Conservation (phyloP, 2,797 vertebrate species). For the Centropyge bicolor region DNA sequence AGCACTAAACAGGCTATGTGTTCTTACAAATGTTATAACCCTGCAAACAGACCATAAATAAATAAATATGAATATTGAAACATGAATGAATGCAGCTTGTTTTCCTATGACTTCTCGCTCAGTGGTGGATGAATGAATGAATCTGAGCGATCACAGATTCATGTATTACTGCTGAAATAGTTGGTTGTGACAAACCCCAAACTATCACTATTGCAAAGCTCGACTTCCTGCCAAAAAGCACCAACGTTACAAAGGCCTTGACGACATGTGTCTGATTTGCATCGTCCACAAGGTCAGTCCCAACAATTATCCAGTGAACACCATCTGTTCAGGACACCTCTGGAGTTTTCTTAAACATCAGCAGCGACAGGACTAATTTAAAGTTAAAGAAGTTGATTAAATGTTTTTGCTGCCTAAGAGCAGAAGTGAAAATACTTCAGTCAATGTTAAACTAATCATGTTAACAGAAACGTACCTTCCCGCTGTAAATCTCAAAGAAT, state of each 20-base stretch:
- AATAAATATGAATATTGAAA: too few relatives aligned
- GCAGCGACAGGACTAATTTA: not conserved
- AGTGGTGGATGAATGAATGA: not conserved
- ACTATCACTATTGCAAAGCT: not conserved
- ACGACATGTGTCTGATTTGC: not conserved
- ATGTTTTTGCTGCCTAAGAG: not conserved
- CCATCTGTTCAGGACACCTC: not conserved
- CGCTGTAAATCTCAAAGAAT: conserved; percentile 99
- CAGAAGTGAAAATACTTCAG: too few relatives aligned
- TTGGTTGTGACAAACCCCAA: not conserved
- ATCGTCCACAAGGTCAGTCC: not conserved
- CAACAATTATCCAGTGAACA: not conserved
- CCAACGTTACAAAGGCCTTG: not conserved
- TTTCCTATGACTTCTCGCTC: not conserved
- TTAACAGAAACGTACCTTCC: conserved; percentile 87
- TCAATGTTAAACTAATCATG: too few relatives aligned
- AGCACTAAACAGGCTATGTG: too few relatives aligned
- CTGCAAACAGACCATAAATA: too few relatives aligned
- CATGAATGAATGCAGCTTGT: too few relatives aligned
- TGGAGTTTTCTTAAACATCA: not conserved
- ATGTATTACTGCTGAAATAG: not conserved
- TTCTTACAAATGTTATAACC: too few relatives aligned
- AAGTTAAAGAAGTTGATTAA: not conserved
- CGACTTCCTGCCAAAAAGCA: not conserved
- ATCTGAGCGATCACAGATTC: not conserved